Base-by-base conservation (phyloP, 2,888 invertebrate species). In the Drosophila maculinotata region DNA sequence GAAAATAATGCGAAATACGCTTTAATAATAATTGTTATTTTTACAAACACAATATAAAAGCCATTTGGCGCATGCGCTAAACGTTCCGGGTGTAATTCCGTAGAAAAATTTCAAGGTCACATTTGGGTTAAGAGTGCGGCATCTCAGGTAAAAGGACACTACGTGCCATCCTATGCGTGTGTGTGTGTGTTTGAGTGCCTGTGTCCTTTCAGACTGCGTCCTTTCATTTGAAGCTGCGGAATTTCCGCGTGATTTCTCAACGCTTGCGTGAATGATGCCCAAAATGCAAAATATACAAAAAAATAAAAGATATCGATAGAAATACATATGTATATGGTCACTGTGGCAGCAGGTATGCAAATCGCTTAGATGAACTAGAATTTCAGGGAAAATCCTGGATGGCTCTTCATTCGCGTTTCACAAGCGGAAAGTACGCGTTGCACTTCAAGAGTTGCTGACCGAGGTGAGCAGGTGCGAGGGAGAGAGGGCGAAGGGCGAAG, bases 1-100 rank as follows among this genome's bases (percentile, higher is more conserved):
- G 88, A 78, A 83, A 86, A 84, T 83, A 84, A 86, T 84, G 86
- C 78, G 83, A 86, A 84, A 85, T 87, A 85, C 88, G 79, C 79
- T 84, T 84, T 85, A 84, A 84, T 84, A 85, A 85, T 83, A 85
- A 83, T 83, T 83, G 83, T 84, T 84, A 79, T 87, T 87, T 79
- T 71, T 73, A 78, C 83, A 82, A 81, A 79, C 63, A 9, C 77
- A 76, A 82, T 85, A 77, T 79, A 75, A 86, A 87, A 82, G 78
- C 81, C 85, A 85, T 88, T 87, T 88, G 85, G 82, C 83, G 79
- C 85, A 77, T 81, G 83, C 83, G 81, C 79, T 79, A 79, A 75
- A 76, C 74, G 72, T 60, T 75, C 56, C 65, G 73, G 75, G 79
- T 84, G 77, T 73, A 83, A 85, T 88, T 86, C 88, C 33, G 6